Percentiles rank a stretch among this genome's conserved stretches.
Evolutionary conservation across 2,113 vertebrate genomes (phyloP).

Genomic region (Rhadina sibilatrix): DNA sequence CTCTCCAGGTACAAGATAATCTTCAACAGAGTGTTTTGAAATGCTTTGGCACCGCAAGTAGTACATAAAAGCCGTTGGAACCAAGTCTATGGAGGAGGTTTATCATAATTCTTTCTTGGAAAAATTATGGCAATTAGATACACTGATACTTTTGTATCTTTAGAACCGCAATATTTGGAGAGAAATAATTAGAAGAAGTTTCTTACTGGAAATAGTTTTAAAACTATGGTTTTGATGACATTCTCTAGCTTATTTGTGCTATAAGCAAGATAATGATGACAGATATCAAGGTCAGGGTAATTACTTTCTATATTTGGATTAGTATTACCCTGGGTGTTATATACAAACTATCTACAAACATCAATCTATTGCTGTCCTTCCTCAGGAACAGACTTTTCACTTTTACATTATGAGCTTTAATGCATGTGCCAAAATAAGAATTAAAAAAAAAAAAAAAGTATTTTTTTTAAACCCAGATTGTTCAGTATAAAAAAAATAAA

Average conservation of each 20-base stretch:
- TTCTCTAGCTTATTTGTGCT: conserved; percentile 46
- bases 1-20: conserved; percentile 25
- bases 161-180: conserved; percentile 61
- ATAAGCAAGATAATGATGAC: conserved; percentile 67
- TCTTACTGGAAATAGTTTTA: conserved; percentile 65
- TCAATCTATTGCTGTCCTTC: conserved; percentile 13
- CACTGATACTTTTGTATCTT: conserved; percentile 49
- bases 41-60: conserved; percentile 44
- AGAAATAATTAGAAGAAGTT: conserved; percentile 63
- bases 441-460: not conserved
- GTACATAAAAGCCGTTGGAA: conserved; percentile 56
- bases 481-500: conserved; percentile 43
- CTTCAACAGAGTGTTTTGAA: conserved; percentile 56
- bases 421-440: conserved; percentile 14
- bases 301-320: conserved; percentile 70
- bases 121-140: conserved; percentile 64
- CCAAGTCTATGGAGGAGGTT: conserved; percentile 24
- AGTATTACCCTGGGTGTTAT: conserved; percentile 43
- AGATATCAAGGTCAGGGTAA: conserved; percentile 73
- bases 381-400: not conserved
- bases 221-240: conserved; percentile 64
- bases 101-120: conserved; percentile 59
- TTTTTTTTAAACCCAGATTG: conserved; percentile 37
- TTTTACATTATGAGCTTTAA: not conserved
- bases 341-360: conserved; percentile 28